Base-by-base conservation (phyloP, 2,888 invertebrate genomes). In the Drosophila merina region DNA sequence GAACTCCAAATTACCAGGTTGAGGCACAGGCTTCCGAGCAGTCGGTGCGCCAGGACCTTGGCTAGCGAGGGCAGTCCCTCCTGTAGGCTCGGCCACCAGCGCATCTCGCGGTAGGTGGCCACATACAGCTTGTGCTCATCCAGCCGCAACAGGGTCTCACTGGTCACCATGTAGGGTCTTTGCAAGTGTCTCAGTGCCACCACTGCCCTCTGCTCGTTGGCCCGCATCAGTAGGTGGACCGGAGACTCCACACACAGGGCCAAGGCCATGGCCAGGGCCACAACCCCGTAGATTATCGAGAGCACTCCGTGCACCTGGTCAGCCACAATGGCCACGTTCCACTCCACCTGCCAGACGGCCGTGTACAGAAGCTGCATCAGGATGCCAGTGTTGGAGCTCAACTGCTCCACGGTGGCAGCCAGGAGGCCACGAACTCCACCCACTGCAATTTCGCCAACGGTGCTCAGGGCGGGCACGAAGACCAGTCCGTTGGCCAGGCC, bases 401-500 rank as follows among this genome's bases (percentile, higher is more conserved):
- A 55, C 25, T 83, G 75, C 47, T 90, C 90, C 4, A 86, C 56
- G 0, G 79, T 54, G 2, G 81, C 70, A 6, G 88, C 73, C n/a
- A 86, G 57, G 14, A 81, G 67, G 0, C 91, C 91, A 0, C 90
- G 87, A 50, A 75, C 59, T n/a, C 55, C 58, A 3, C 70, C 72
- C 0, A 79, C 80, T 0, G 82, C 74, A 7, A 89, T 73, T 57
- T 91, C 90, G 0, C 91, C 91, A 12, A 77, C 75, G 0, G 85
- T 76, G 9, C 83, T 74, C 10, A 91, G 54, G 0, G 88, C 79
- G 33, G 89, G 81, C 1, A 90, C 90, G 14, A 91, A 80, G 1
- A 86, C 77, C 12, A 91, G 54, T 0, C 90, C 90, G 54, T 89
- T 86, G 14, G 89, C 91, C 12, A 86, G 64, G 0, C 90, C 90